These are phyloP conservation scores for Rhyzopertha dominica DNA, from an alignment of 1,140 invertebrate species.

Conservation along the genomic window DNA sequence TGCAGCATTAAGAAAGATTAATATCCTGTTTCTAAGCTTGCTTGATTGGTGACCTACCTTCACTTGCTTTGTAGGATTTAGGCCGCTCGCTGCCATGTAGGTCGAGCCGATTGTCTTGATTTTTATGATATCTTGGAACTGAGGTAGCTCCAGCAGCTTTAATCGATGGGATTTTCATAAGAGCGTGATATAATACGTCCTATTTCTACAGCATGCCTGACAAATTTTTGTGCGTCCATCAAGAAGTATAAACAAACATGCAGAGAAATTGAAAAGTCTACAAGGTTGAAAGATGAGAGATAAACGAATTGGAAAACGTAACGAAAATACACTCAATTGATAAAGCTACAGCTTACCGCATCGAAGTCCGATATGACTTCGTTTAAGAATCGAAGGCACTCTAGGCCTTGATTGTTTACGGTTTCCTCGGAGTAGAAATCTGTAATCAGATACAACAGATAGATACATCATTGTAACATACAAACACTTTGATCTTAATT, in stretches of 20 bases:
- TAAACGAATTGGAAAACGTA: background rate
- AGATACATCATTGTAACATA: background rate
- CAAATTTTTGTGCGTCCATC: no score
- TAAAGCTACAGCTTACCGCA: constrained; percentile 61
- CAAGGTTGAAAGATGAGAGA: background rate
- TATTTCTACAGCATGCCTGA: no score
- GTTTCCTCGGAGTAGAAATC: constrained; percentile 95
- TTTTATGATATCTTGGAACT: constrained; percentile 90
- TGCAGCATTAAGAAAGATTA: constrained; percentile 42
- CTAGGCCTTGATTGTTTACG: constrained; percentile 93
- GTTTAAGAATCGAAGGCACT: constrained; percentile 92
- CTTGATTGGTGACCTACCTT: no score
- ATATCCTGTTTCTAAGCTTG: background rate
- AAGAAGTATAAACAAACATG: constrained; percentile 11
- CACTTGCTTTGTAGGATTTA: constrained; percentile 66
- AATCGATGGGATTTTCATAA: constrained; percentile 32
- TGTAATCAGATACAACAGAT: constrained; percentile 43
- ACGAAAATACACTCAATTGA: no score
- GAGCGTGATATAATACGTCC: no score
- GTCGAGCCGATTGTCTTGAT: constrained; percentile 98
- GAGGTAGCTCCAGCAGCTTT: constrained; percentile 75
- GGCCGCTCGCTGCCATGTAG: constrained; percentile 94
- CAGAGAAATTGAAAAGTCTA: background rate
- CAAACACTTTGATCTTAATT: no score
- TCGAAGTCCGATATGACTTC: constrained; percentile 99